Base-by-base conservation (phyloP, 2,113 vertebrate species). In the Ophthalmolycus amberensis region DNA sequence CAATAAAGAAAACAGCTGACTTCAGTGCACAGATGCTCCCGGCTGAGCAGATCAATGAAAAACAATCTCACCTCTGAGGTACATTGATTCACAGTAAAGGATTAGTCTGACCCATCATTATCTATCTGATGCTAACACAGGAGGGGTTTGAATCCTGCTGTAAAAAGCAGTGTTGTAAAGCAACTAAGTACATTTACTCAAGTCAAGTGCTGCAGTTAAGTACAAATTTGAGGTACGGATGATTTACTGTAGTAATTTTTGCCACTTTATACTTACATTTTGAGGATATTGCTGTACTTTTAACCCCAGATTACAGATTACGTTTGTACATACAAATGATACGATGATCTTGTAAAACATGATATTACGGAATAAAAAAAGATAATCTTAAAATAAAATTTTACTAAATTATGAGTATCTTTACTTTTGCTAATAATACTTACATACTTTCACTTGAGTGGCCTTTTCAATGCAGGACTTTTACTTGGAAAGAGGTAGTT, bases 21-120 rank as follows among this genome's bases (percentile, higher is more conserved):
- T 65, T 79, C 16, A 32, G 44, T 3, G n/a, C 52, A 58, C 69
- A 42, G 79, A 77, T 32, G 58, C 71, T 60, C 70, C 80, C 48
- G 64, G 58, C 32, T 85, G 46, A 69, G 34, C 70, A 83, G 73
- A 90, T 79, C 83, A 54, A 82, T 88, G 42, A 74, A 77, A 84
- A 38, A 70, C 58, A 56, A 79, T 71, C 67, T 74, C 42, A 66
- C 71, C 62, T 34, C 64, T 3, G 59, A 82, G 67, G 44, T 27
- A 1, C 72, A 69, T 20, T 27, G 85, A 80, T 73, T 87, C 68
- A 74, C 48, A 42, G 29, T 3, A n/a, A 29, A n/a, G 37, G 22
- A 40, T 11, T n/a, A 73, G 52, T 66, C 71, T 25, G 52, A 73
- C 44, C 44, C 27, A 6, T n/a, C 59, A 62, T 46, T 46, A n/a